A percentile compares a stretch with the other conserved stretches of the same genome.
These are phyloP conservation scores for Drosophila vallismaia DNA, from an alignment of 2,888 invertebrate genomes.

Conservation along the genomic window DNA sequence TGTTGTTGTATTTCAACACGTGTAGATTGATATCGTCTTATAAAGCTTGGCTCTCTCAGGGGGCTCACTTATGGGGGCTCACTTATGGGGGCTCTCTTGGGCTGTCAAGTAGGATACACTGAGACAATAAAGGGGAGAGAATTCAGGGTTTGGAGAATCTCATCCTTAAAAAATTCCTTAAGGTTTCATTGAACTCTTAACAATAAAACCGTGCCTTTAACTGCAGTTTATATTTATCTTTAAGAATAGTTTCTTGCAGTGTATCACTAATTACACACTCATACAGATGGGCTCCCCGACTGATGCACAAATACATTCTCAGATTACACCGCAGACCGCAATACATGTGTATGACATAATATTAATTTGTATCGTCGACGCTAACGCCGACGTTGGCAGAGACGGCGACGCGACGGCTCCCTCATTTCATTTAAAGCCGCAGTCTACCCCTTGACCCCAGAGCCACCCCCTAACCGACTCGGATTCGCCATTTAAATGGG, in stretches of 20 bases:
- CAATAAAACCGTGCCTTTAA: too few relatives aligned
- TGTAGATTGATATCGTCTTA: slow-evolving; percentile 36
- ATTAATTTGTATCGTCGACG: slow-evolving; percentile 47
- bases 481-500: slow-evolving; percentile 34
- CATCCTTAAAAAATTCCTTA: too few relatives aligned
- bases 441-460: slow-evolving; percentile 8
- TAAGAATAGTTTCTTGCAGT: slow-evolving; percentile 15
- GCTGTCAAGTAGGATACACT: too few relatives aligned
- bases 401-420: slow-evolving; percentile 35
- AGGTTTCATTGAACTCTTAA: too few relatives aligned
- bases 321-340: slow-evolving; percentile 41
- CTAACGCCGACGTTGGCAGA: slow-evolving; percentile 23
- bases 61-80: neutral
- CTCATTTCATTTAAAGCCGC: slow-evolving; percentile 50
- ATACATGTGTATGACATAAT: slow-evolving; percentile 71
- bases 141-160: too few relatives aligned
- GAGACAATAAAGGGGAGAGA: too few relatives aligned
- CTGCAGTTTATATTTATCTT: too few relatives aligned
- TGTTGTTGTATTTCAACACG: slow-evolving; percentile 28
- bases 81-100: too few relatives aligned
- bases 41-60: slow-evolving; percentile 27
- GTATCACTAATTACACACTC: slow-evolving; percentile 14
- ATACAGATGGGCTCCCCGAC: neutral
- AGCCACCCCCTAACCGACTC: neutral
- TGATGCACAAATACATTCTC: neutral